Conservation (phyloP, 1,140 invertebrate genomes). For the Globodera rostochiensis region DNA sequence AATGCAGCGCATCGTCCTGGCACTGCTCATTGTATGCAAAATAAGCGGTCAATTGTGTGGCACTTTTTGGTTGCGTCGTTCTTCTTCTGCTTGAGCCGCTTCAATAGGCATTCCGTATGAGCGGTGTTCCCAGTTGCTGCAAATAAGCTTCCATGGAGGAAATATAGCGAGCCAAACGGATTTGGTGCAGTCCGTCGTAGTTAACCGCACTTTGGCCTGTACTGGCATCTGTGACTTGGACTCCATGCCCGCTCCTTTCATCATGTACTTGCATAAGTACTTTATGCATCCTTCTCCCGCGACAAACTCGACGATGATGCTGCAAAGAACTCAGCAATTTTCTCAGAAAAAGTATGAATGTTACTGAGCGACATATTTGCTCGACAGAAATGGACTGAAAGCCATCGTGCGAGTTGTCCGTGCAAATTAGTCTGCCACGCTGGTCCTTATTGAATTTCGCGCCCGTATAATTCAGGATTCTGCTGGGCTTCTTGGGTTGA, state of each 20-base stretch:
- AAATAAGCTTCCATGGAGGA: constrained; percentile 4
- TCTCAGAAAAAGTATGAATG: not conserved
- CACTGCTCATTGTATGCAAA: not conserved
- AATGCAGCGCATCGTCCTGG: too few relatives aligned
- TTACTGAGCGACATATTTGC: not conserved
- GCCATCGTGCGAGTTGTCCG: not conserved
- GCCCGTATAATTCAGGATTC: not conserved
- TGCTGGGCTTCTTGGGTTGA: not conserved
- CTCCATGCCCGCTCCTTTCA: too few relatives aligned
- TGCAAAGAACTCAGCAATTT: not conserved
- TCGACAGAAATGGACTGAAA: not conserved
- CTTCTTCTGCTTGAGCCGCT: not conserved
- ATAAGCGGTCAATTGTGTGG: not conserved
- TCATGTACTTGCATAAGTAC: too few relatives aligned
- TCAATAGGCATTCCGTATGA: not conserved
- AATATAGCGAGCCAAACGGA: not conserved
- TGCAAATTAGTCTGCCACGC: not conserved
- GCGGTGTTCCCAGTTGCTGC: not conserved
- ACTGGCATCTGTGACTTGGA: not conserved
- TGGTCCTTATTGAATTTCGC: not conserved
- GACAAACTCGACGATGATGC: not conserved
- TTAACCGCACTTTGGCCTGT: too few relatives aligned
- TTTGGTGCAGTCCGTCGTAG: not conserved
- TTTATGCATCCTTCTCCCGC: too few relatives aligned
- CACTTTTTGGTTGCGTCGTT: not conserved